Evolutionary conservation across 2,888 invertebrate species (phyloP), one percentile per base, ranked within the genome.

Genomic region (Rhimphoctona megacephalus): DNA sequence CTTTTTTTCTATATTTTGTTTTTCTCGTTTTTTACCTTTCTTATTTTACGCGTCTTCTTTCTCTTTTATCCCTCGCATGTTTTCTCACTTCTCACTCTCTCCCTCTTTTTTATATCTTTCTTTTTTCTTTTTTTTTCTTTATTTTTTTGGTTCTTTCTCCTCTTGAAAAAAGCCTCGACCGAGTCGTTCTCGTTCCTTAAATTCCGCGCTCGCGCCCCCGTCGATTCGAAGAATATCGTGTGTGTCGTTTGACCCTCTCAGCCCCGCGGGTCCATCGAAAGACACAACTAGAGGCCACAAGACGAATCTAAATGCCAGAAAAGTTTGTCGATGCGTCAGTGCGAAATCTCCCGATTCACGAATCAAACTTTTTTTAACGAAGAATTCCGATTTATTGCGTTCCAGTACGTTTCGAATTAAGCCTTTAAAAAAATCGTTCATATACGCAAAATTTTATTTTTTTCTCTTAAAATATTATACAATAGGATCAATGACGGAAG

Each of bases 181-280:
- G 57, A 81, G 81, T 79, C 82, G 87, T 87, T 85, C 84, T 79
- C 88, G 85, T 85, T 88, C 85, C 81, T 78, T 67, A 87, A 86
- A 88, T 87, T 88, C 88, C 87, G 76, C 57, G 49, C 83, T 85
- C 87, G 80, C 88, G 88, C 88, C 72, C 81, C 72, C 85, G 77
- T 84, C 81, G 83, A 83, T 86, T 86, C 86, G 86, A 73, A 69
- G 86, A 84, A 86, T 81, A 86, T 83, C 86, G 67, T 67, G 77
- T 57, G 74, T 33, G 61, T 76, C 85, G 81, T 74, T 81, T 67
- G 73, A 61, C 61, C 61, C 61, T 61, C 61, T 17, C 30, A 61
- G 61, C 30, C 30, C 73, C 80, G 46, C 79, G 73, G 30, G 79
- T 30, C 76, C 52, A 17, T 54, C 25, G 69, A 79, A 54, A 69